Evolutionary conservation across 2,888 invertebrate species (phyloP).

Genomic region (Cremastobaeus sp.): DNA sequence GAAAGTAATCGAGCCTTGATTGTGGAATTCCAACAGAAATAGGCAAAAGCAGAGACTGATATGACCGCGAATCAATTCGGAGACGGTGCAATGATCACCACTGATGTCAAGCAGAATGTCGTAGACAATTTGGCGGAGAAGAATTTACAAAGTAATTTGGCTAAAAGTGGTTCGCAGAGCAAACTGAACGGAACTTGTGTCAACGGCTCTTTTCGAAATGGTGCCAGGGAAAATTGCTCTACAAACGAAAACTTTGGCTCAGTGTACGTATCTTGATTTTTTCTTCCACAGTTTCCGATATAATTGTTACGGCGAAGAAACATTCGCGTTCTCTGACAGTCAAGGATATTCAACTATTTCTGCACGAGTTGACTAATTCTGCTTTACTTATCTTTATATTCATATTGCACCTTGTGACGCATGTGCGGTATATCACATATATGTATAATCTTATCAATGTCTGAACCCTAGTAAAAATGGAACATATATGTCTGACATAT

Average conservation of each 20-base stretch:
- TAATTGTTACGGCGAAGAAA: too few species aligned
- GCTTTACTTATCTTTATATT: too few species aligned
- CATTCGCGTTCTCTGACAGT: too few species aligned
- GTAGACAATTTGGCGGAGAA: constrained; percentile 20
- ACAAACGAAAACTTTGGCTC: neutral
- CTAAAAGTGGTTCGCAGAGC: constrained; percentile 17
- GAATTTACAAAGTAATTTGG: constrained; percentile 13
- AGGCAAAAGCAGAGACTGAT: constrained; percentile 22
- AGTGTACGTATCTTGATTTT: too few species aligned
- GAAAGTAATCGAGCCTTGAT: constrained; percentile 31
- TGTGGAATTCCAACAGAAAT: constrained; percentile 21
- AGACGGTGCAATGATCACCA: constrained; percentile 36
- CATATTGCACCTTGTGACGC: too few species aligned
- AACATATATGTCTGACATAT: too few species aligned
- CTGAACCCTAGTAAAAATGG: too few species aligned
- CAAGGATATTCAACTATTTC: too few species aligned
- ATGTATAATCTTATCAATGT: too few species aligned
- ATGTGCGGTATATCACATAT: too few species aligned
- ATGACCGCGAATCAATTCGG: constrained; percentile 48
- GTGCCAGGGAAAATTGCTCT: neutral
- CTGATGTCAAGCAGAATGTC: constrained; percentile 24
- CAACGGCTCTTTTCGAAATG: constrained; percentile 12
- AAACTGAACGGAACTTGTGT: constrained; percentile 34
- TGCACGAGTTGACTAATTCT: too few species aligned
- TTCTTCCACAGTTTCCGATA: too few species aligned